Percentiles rank a stretch among this genome's conserved stretches.
These are phyloP conservation scores for Cephus nigrinus DNA, from an alignment of 2,888 invertebrate genomes.

Conservation along the genomic window DNA sequence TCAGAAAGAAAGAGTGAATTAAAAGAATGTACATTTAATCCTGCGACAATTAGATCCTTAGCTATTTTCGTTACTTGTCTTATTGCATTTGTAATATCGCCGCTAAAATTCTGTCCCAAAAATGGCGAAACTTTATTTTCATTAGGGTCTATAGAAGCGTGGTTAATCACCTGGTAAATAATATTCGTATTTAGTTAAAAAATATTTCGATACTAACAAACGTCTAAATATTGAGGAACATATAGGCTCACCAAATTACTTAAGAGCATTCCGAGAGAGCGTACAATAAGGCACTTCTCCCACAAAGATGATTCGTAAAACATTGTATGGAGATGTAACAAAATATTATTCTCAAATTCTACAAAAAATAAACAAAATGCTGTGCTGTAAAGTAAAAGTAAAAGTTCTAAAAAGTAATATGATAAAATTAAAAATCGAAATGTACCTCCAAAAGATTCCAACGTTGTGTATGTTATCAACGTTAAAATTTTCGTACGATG, in stretches of 20 bases:
- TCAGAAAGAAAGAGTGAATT: slow-evolving; percentile 44
- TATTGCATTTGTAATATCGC: slow-evolving; percentile 41
- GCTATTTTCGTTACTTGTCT: slow-evolving; percentile 35
- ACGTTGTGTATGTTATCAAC: slow-evolving; percentile 57
- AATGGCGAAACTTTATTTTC: slow-evolving; percentile 46
- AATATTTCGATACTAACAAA: background rate
- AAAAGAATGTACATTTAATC: slow-evolving; percentile 48
- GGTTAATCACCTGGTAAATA: slow-evolving; percentile 29
- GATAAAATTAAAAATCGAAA: background rate
- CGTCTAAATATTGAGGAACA: background rate
- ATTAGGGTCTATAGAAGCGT: slow-evolving; percentile 34
- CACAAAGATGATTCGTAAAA: slow-evolving; percentile 50
- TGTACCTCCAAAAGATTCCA: slow-evolving; percentile 44
- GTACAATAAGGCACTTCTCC: slow-evolving; percentile 46
- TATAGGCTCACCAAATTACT: slow-evolving; percentile 49
- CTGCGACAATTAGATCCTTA: slow-evolving; percentile 45
- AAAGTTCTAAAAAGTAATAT: background rate
- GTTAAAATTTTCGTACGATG: slow-evolving; percentile 45
- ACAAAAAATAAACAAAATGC: slow-evolving; percentile 6
- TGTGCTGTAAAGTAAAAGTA: background rate
- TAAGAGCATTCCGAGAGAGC: slow-evolving; percentile 40
- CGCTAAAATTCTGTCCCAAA: slow-evolving; percentile 42
- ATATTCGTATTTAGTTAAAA: background rate
- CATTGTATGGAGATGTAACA: slow-evolving; percentile 49
- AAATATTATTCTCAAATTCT: slow-evolving; percentile 50